These are phyloP conservation scores for Pinctada fucata DNA, from an alignment of 2,888 invertebrate genomes.

Conservation along the genomic window DNA sequence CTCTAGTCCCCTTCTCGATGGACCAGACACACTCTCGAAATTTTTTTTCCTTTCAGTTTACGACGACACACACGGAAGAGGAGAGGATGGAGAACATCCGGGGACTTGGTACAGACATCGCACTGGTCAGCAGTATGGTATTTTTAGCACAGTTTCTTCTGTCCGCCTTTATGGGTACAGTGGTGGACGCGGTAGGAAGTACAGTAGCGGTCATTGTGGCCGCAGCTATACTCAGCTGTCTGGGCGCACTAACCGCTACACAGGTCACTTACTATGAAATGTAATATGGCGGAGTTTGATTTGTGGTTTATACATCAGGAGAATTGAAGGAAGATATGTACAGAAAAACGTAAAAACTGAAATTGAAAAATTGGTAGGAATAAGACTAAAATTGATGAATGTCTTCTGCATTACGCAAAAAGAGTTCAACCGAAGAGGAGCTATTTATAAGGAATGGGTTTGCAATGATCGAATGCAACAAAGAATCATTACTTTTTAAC, in stretches of 20 bases:
- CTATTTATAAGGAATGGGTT: no score
- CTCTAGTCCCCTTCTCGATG: no score
- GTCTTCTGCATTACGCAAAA: no score
- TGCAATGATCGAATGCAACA: no score
- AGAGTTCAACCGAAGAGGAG: no score
- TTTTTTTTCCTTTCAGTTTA: constrained; percentile 54
- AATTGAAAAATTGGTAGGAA: no score
- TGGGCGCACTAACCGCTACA: constrained; percentile 90
- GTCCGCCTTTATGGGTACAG: constrained; percentile 80
- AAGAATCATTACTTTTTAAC: no score
- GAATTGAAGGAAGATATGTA: no score
- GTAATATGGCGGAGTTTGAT: constrained; percentile 69
- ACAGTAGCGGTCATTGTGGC: constrained; percentile 93
- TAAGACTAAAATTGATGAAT: no score
- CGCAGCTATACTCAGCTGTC: constrained; percentile 89
- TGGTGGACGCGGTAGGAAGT: constrained; percentile 86
- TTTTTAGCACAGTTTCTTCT: constrained; percentile 95
- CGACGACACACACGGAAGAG: constrained; percentile 28
- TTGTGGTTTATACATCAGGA: no score
- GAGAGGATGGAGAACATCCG: constrained; percentile 78
- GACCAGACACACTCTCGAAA: no score
- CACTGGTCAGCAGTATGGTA: constrained; percentile 95
- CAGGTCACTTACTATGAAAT: constrained; percentile 93
- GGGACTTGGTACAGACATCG: constrained; percentile 95
- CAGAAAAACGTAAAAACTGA: no score